Evolutionary conservation across 2,888 invertebrate species (phyloP), one percentile per base, ranked within the genome.

Genomic region (Drosophila nr. fundita): DNA sequence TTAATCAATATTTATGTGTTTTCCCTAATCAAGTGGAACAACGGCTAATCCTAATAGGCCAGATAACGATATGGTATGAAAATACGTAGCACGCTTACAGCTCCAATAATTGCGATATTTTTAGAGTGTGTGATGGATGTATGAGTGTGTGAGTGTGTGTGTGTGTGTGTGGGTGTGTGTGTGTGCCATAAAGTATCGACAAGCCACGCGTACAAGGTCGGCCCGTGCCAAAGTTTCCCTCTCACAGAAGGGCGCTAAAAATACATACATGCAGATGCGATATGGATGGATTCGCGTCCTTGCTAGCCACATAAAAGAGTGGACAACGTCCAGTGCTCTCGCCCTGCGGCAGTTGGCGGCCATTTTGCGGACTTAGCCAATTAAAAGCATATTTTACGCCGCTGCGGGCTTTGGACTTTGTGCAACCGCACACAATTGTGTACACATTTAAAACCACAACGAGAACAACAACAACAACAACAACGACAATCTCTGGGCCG

Each of bases 301-400:
- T 78, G 78, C 49, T 42, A n/a, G 48, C 15, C 55, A 62, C 58
- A 71, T 66, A 63, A 63, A 69, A 30, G 60, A 38, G 29, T 40
- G 76, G 73, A 67, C 67, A 66, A 8, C 42, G 61, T 45, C 58
- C 60, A 55, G 59, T 42, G 65, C 32, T 13, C 11, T n/a, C 42
- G 53, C 34, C 55, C 55, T 57, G 45, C 53, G 54, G 65, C 66
- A 53, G 49, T 60, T 62, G 54, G 54, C 59, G 59, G 50, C 68
- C 76, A 77, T 74, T 77, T 73, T 70, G 72, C 67, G 66, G 69
- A 58, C 73, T 73, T 61, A 67, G 89, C 80, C 87, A 89, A 89
- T 87, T 86, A 87, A 87, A 87, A 83, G 78, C 75, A 76, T 74
- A 81, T 87, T 87, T 82, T 69, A 86, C 62, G 68, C 70, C 62